Base-by-base conservation (phyloP, 2,797 vertebrate species). In the Rhabdophis nuchalis region DNA sequence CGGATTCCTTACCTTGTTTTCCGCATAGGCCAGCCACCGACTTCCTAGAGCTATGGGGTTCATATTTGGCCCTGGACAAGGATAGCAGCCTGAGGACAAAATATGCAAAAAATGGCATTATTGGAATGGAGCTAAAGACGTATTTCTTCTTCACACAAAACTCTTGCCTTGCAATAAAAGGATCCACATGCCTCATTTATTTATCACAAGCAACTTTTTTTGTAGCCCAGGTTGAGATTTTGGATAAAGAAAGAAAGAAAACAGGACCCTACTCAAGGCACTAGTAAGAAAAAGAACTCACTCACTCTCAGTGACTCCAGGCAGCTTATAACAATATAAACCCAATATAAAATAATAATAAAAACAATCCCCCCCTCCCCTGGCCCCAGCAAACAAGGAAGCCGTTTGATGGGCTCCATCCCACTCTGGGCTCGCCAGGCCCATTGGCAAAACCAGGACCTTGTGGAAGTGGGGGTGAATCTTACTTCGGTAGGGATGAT, bases 21-120 rank as follows among this genome's bases (percentile, higher is more conserved):
- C 99, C 89, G 99, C 99, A 61, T 99, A 99, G 93, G 99, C 99
- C 87, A 99, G 98, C 99, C 99, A 99, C 92, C 99, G 98, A 94
- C 98, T 98, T 93, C 99, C 99, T 91, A 99, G 97, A 94, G 99
- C 98, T 93, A 99, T 97, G 50, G 99, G 99, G 96, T 99, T 99
- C 97, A 99, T 98, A 96, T 98, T 99, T 95, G 99, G 99, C 94
- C 99, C 99, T 8, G 99, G 98, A 93, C 99, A 99, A 60, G 99
- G 99, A 96, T 98, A 99, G 96, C 99, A 99, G 98, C 99, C 99
- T 99, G 97, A 68, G 68, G 97, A 97, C 94, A 82, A 5, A 27
- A 89, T 96, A 87, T 96, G 82, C 85, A 96, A 95, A 97, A 94
- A 72, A 46, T 90, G 97, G 86, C 86, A 92, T 90, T 93, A 92